Evolutionary conservation across 2,113 vertebrate genomes (phyloP), one percentile per base, ranked within the genome.

Genomic region (Chamaea fasciata): DNA sequence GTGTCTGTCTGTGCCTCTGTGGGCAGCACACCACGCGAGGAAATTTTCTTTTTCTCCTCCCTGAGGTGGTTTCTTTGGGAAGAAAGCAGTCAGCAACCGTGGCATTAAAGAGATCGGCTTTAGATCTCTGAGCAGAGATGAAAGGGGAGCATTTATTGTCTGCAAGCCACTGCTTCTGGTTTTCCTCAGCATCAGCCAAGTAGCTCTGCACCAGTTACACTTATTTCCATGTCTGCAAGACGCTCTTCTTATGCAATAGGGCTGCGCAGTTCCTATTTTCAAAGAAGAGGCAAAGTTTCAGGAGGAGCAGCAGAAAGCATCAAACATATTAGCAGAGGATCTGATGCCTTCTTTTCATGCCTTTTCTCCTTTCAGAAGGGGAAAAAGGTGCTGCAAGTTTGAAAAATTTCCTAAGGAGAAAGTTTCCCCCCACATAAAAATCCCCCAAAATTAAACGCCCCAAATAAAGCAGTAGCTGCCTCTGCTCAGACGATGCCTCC

Each of bases 101-200:
- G 52, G 84, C 69, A 94, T 87, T 89, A 94, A 79, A 85, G 52
- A 71, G 62, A 87, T 64, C 8, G 5, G 85, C 87, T 87, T 93
- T 90, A 90, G 89, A 84, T 67, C 87, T 94, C 62, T 64, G 70
- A 93, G 67, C 28, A 60, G 82, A 87, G 78, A 96, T 95, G 74
- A 96, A 95, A 96, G 73, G 35, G 64, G 56, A 89, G 49, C 39
- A 46, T 89, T 91, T 95, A 91, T 74, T 95, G 80, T 89, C 76
- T 81, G 76, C n/a, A 65, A 87, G 85, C 85, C 62, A 46, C 68
- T 7, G 50, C 46, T 78, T 39, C 53, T 92, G 50, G 19, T 82
- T 91, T 87, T 87, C 69, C 82, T 88, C 90, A 85, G 62, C 31
- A 87, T 68, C 90, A 85, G 82, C 84, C 77, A 64, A 87, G 67